These are phyloP conservation scores for Drosophila pseudotakahashii DNA, from an alignment of 2,888 invertebrate species.

Conservation along the genomic window DNA sequence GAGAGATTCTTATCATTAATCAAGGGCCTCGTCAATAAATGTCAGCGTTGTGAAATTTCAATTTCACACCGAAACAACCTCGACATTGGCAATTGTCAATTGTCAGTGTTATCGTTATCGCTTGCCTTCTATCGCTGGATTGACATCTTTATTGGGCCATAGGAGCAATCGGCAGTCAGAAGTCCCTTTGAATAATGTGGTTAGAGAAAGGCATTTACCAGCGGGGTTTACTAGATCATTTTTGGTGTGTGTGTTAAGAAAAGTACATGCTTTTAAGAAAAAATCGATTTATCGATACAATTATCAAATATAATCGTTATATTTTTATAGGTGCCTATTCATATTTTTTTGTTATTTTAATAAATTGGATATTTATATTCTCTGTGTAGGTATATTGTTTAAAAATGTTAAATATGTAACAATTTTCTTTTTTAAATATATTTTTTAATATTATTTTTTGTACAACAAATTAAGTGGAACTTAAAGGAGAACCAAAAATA, in stretches of 20 bases:
- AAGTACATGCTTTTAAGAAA: background rate
- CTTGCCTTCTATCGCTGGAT: conserved; percentile 30
- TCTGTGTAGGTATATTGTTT: too few species aligned
- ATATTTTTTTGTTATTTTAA: too few species aligned
- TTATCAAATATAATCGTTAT: background rate
- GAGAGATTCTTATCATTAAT: conserved; percentile 82
- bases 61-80: conserved; percentile 77
- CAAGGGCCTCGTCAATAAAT: conserved; percentile 83
- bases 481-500: too few species aligned
- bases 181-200: background rate
- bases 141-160: conserved; percentile 66
- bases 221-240: background rate
- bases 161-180: background rate
- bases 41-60: conserved; percentile 83
- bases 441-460: too few species aligned
- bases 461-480: too few species aligned
- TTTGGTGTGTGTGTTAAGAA: background rate
- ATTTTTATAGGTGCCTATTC: too few species aligned
- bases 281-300: background rate
- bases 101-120: conserved; percentile 46
- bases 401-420: too few species aligned
- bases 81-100: conserved; percentile 62
- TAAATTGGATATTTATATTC: too few species aligned
- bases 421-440: too few species aligned
- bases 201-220: background rate